phyloP scores from a whole-genome alignment of 2,888 invertebrate species.

The Antitype chi region DNA sequence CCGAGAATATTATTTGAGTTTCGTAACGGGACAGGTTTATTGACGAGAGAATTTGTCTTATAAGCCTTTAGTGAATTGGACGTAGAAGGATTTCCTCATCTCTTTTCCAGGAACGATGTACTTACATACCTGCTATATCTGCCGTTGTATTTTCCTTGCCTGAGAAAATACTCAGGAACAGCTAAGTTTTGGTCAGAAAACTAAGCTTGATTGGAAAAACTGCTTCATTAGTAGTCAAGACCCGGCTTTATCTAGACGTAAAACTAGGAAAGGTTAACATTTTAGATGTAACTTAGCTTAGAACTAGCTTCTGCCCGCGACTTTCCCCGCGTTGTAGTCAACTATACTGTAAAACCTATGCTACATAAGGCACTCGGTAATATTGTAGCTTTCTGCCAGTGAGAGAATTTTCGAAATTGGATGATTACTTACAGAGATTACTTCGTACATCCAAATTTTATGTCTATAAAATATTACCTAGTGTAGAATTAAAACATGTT shows the following conservation, averaged over 20 bases:
- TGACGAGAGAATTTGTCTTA: conserved; percentile 22
- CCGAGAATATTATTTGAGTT: conserved; percentile 19
- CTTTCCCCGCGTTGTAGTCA: background rate
- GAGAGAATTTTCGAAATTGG: background rate
- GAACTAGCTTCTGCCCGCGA: background rate
- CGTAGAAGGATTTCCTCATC: background rate
- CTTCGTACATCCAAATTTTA: background rate
- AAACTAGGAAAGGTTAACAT: background rate
- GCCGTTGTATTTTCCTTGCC: background rate
- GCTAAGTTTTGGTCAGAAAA: conserved; percentile 1
- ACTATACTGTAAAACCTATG: background rate
- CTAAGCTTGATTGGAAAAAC: background rate
- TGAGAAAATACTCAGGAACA: background rate
- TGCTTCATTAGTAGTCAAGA: background rate
- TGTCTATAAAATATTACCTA: background rate
- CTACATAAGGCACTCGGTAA: background rate
- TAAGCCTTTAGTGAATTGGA: background rate
- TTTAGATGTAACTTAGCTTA: background rate
- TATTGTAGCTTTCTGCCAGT: background rate
- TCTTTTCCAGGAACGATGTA: background rate
- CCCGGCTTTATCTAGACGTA: background rate
- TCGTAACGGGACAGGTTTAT: conserved; percentile 22
- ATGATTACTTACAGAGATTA: background rate
- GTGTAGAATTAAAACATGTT: background rate
- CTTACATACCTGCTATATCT: background rate